Base-by-base conservation (phyloP, 2,888 invertebrate species). In the Amphipoea lucens region DNA sequence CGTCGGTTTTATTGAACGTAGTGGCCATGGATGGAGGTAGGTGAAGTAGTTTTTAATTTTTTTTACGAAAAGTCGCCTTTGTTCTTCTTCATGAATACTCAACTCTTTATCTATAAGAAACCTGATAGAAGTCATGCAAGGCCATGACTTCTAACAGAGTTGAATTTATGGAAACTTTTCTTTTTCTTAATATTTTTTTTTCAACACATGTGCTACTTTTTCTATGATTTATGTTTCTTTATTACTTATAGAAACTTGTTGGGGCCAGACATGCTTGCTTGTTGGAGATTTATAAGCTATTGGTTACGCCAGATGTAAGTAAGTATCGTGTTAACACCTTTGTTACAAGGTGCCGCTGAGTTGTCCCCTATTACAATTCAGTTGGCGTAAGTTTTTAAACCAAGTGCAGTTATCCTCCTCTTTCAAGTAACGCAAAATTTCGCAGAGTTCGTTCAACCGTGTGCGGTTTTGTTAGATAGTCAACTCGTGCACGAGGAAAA, bases 181-280 rank as follows among this genome's bases (percentile, higher is more conserved):
- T 29, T 9, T 51, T 20, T 14, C 23, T 12, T 17, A 54, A 29
- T 7, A 3, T n/a, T 36, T 74, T 65, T 42, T 65, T 54, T 42
- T 29, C 29, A 79, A 51, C n/a, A 29, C 23, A 2, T 60, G 82
- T 62, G 77, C 23, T 29, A 71, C 45, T 62, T 83, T 62, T 23
- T 72, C 11, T 36, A 57, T 20, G 62, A 83, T 83, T 67, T 63
- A 78, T 83, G 29, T 77, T 45, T 83, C 51, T 70, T 36, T 54
- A 29, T 9, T 4, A 57, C n/a, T 62, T 14, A 63, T 60, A 54
- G 12, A 70, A 82, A 66, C n/a, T 71, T 71, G 17, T 40, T 67
- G 70, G 36, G 51, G 14, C 4, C 42, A 66, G 51, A 54, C 73
- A 57, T 11, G 23, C n/a, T 60, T 60, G 57, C n/a, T 60, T 60